Conservation (phyloP, 2,113 vertebrate species). For the Xenopus tropicalis region DNA sequence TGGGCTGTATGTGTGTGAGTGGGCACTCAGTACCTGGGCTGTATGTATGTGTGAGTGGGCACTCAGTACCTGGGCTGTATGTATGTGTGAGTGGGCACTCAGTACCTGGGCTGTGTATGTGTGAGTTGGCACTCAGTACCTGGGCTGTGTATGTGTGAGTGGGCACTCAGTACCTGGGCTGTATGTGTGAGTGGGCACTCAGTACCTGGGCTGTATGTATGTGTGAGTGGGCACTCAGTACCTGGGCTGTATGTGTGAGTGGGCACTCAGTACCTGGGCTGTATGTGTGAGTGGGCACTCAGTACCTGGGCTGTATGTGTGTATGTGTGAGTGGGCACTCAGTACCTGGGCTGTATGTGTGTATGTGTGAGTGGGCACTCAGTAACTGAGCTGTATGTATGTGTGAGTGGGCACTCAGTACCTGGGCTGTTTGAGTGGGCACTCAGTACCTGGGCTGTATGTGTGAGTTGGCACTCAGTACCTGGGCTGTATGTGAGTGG, state of each 20-base stretch:
- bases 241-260: background rate
- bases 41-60: background rate
- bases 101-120: background rate
- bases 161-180: too few species aligned
- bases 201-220: background rate
- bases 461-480: background rate
- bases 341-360: background rate
- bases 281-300: background rate
- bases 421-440: background rate
- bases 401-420: too few species aligned
- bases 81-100: background rate
- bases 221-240: background rate
- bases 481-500: background rate
- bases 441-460: conserved; percentile 1
- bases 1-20: too few species aligned
- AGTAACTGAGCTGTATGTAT: background rate
- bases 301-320: background rate
- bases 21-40: background rate
- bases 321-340: background rate
- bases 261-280: background rate
- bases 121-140: too few species aligned
- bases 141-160: too few species aligned
- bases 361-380: background rate
- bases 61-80: background rate
- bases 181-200: background rate